Conservation (phyloP, 2,797 vertebrate genomes). For the Sternarchorhynchus goeldii region DNA sequence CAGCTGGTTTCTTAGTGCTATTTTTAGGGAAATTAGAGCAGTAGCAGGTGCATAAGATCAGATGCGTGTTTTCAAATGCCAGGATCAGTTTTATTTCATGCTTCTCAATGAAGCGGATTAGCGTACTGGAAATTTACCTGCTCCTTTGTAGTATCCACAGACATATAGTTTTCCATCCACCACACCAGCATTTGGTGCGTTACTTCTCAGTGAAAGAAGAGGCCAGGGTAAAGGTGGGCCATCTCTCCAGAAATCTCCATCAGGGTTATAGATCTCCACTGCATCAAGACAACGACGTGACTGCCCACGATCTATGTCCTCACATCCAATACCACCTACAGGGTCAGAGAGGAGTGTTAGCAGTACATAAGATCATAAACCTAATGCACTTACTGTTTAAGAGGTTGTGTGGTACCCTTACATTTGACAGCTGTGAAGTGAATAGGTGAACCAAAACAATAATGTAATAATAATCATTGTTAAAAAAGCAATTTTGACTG, state of each 20-base stretch:
- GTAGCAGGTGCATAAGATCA: not conserved
- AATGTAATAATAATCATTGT: not conserved
- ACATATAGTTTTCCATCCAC: conserved; percentile 93
- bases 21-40: not conserved
- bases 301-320: conserved; percentile 88
- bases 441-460: not conserved
- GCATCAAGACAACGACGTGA: conserved; percentile 89
- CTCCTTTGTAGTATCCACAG: conserved; percentile 93
- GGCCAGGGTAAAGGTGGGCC: conserved; percentile 87
- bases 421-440: not conserved
- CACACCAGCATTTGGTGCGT: conserved; percentile 82
- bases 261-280: conserved; percentile 95
- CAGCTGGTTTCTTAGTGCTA: not conserved
- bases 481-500: not conserved
- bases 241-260: conserved; percentile 91
- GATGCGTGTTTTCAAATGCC: no score
- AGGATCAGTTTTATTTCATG: not conserved
- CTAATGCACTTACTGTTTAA: not conserved
- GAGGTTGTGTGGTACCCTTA: not conserved
- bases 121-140: conserved; percentile 77
- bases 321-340: conserved; percentile 93
- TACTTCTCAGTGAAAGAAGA: conserved; percentile 87
- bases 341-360: conserved; percentile 38
- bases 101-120: not conserved
- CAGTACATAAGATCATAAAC: not conserved